These are phyloP conservation scores for Euphonia xanthogaster DNA, from an alignment of 2,797 vertebrate genomes.

Conservation along the genomic window DNA sequence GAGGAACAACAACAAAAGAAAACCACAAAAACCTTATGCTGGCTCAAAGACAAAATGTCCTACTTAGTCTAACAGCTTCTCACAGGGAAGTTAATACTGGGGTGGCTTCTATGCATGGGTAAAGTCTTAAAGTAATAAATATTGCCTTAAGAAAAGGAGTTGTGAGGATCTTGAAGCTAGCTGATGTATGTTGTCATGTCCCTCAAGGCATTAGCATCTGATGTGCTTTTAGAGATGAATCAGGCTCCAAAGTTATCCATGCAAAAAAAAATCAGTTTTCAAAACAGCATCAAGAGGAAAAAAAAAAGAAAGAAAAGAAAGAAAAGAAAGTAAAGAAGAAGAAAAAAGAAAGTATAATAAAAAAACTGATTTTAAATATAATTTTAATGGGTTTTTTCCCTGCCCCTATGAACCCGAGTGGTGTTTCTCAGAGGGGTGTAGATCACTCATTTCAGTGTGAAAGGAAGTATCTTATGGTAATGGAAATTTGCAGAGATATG, in stretches of 20 bases:
- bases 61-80: background rate
- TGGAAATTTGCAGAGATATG: background rate
- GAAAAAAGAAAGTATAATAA: background rate
- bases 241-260: background rate
- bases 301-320: too few species aligned
- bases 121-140: slow-evolving; percentile 42
- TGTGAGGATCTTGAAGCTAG: background rate
- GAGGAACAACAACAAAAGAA: background rate
- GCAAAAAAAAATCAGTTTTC: slow-evolving; percentile 2
- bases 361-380: background rate
- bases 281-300: background rate
- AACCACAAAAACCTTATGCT: background rate
- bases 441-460: background rate
- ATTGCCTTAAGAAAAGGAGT: slow-evolving; percentile 15
- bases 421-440: background rate
- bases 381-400: background rate
- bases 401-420: background rate
- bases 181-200: slow-evolving; percentile 9
- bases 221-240: slow-evolving; percentile 10
- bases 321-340: too few species aligned
- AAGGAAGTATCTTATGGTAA: background rate
- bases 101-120: background rate
- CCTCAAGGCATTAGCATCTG: slow-evolving; percentile 42
- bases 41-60: background rate
- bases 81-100: background rate